Conservation (phyloP, 1,140 invertebrate genomes). For the Oryctes rhinoceros region DNA sequence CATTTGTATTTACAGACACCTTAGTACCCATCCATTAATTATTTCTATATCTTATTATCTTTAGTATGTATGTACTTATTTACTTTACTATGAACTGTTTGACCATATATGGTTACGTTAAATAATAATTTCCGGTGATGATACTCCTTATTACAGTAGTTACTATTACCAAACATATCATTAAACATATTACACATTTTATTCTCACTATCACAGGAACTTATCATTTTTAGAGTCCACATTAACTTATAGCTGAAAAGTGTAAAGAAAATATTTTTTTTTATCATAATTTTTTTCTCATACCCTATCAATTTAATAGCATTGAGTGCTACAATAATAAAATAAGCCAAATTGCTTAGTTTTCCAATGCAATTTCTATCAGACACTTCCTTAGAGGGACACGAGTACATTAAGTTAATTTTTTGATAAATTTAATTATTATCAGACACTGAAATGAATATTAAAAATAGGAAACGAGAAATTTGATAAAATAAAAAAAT, state of each 20-base stretch:
- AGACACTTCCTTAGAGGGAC: too few species aligned
- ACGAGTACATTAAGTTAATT: too few species aligned
- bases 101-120: slow-evolving; percentile 36
- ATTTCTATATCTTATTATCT: slow-evolving; percentile 4
- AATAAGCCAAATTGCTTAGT: too few species aligned
- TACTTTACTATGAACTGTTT: slow-evolving; percentile 10
- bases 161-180: slow-evolving; percentile 3
- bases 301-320: too few species aligned
- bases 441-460: too few species aligned
- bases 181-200: slow-evolving; percentile 14
- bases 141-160: not conserved
- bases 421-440: too few species aligned
- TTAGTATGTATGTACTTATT: not conserved
- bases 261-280: not conserved
- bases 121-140: slow-evolving; percentile 32
- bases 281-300: too few species aligned
- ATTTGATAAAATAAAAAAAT: too few species aligned
- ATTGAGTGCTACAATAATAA: too few species aligned
- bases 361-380: too few species aligned
- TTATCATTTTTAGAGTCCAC: slow-evolving; percentile 34
- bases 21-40: slow-evolving; percentile 33
- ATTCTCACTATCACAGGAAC: slow-evolving; percentile 28
- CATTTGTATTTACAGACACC: slow-evolving; percentile 36
- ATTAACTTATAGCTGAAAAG: slow-evolving; percentile 14
- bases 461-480: too few species aligned